Percentiles rank a stretch among this genome's conserved stretches.
These are phyloP conservation scores for Pentalonia nigronervosa DNA, from an alignment of 1,140 invertebrate genomes.

Conservation along the genomic window DNA sequence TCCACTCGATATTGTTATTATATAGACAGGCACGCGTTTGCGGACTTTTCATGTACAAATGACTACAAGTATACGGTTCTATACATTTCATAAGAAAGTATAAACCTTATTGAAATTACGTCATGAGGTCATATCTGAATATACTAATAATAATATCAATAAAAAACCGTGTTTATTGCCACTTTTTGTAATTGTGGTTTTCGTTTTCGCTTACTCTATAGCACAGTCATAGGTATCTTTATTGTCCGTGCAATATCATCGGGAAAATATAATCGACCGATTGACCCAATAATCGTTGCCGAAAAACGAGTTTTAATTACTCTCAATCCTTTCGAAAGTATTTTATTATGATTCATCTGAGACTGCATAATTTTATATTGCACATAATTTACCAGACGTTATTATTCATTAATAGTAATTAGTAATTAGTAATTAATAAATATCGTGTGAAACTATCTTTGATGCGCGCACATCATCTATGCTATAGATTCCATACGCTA, in stretches of 20 bases:
- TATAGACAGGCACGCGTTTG: neutral
- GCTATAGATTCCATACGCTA: neutral
- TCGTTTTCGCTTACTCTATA: neutral
- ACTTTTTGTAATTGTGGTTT: neutral
- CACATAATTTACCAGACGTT: neutral
- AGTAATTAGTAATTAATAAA: neutral
- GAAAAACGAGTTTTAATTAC: neutral
- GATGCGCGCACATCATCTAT: neutral
- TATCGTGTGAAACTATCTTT: neutral
- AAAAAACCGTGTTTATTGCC: neutral
- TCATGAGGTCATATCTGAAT: neutral
- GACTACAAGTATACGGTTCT: no score
- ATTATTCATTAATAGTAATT: neutral
- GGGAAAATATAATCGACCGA: neutral
- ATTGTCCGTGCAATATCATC: neutral
- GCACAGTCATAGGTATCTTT: neutral
- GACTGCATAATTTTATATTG: neutral
- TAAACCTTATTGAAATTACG: neutral
- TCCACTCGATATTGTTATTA: neutral
- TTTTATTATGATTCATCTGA: neutral
- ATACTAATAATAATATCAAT: neutral
- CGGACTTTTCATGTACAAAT: neutral
- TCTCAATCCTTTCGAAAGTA: neutral
- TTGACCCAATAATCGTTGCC: neutral
- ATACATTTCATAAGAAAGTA: no score